phyloP scores from a whole-genome alignment of 2,113 vertebrate genomes.

The Corythornis madagascariensis region DNA sequence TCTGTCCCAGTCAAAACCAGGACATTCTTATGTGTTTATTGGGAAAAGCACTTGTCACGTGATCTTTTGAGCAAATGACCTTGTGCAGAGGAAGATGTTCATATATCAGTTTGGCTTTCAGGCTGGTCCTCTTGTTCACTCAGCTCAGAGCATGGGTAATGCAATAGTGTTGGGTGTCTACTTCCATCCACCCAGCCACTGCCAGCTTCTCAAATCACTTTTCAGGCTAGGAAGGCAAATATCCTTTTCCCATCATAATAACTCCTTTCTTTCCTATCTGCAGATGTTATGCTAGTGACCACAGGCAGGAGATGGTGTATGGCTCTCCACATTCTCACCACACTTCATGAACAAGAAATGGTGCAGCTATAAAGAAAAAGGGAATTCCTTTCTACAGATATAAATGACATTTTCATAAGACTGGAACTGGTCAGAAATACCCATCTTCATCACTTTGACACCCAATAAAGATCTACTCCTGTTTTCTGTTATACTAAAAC shows the following conservation, averaged over 20 bases:
- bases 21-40: neutral
- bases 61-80: neutral
- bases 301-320: neutral
- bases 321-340: neutral
- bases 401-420: neutral
- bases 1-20: neutral
- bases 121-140: neutral
- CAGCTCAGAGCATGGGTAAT: neutral
- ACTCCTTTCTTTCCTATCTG: neutral
- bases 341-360: neutral
- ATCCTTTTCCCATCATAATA: neutral
- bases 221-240: neutral
- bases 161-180: neutral
- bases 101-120: neutral
- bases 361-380: neutral
- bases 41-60: neutral
- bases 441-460: neutral
- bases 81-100: neutral
- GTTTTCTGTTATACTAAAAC: neutral
- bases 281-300: neutral
- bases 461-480: neutral
- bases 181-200: neutral
- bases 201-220: neutral
- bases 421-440: neutral
- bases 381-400: neutral